Evolutionary conservation across 2,113 vertebrate species (phyloP), one percentile per base, ranked within the genome.

Genomic region (Notarius lentiginosus): DNA sequence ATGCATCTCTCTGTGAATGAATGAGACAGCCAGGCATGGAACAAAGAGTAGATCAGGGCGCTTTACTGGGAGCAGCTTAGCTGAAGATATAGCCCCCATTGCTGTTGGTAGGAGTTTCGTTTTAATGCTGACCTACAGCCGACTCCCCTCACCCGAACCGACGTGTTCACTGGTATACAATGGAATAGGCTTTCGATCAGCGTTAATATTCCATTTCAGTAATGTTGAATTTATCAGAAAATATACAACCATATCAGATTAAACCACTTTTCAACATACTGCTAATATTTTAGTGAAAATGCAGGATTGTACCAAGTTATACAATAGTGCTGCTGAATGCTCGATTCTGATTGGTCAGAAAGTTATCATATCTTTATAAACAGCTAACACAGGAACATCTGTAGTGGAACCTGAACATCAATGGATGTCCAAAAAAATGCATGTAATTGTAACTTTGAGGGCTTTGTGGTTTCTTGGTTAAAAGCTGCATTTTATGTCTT

Each of bases 21-120:
- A 94, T 94, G 88, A 91, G 90, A 93, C 90, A 90, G 93, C 68
- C 91, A 92, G 91, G 91, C 86, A 83, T 85, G 51, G 84, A 93
- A 95, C 94, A 95, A 95, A 95, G 92, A 92, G 91, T 92, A 94
- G 87, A 95, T 94, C 93, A 90, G 89, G 94, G 93, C 90, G 94
- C 92, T 94, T 94, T 94, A 88, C 89, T 91, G 90, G 92, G 92
- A 94, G 93, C 89, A 93, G 94, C 93, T 95, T 93, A 94, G 93
- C 92, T 91, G 89, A 93, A 88, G 93, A 92, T 91, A 93, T 90
- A 91, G 90, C 90, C 91, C 89, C 91, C 91, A 92, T 93, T 91
- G 93, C 89, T 90, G 92, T 91, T 34, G 65, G 24, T n/a, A 84
- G 85, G 53, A 70, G 85, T 75, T 84, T 84, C 24, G 20, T 80